phyloP scores from a whole-genome alignment of 2,888 invertebrate genomes.

The Byasa hedistus region DNA sequence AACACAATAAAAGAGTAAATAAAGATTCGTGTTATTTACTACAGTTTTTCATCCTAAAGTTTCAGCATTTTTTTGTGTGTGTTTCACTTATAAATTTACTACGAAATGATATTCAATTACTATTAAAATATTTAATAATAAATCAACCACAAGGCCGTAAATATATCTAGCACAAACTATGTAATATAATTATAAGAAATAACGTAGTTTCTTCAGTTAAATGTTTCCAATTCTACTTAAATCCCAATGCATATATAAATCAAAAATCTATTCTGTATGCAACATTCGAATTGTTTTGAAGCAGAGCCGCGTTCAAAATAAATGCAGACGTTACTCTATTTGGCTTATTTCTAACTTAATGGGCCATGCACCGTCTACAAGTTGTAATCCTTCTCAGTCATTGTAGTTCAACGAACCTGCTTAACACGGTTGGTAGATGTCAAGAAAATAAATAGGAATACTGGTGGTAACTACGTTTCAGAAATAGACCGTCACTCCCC shows the following conservation, averaged over 20 bases:
- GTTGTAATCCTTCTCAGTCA: slow-evolving; percentile 38
- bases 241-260: background rate
- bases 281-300: background rate
- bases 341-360: slow-evolving; percentile 40
- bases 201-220: background rate
- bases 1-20: background rate
- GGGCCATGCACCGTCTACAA: slow-evolving; percentile 36
- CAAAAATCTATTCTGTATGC: background rate
- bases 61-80: no score
- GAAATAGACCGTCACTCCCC: slow-evolving; percentile 70
- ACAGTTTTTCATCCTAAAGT: no score
- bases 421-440: slow-evolving; percentile 39
- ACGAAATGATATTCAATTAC: no score
- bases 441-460: slow-evolving; percentile 65
- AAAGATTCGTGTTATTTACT: background rate
- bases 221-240: background rate
- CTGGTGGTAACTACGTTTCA: slow-evolving; percentile 56
- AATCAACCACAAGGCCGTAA: no score
- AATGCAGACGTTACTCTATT: slow-evolving; percentile 23
- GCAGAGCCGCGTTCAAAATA: slow-evolving; percentile 14
- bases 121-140: no score
- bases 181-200: background rate
- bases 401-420: slow-evolving; percentile 43
- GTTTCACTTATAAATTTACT: no score
- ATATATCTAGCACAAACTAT: no score